These are phyloP conservation scores for Drosophila merina DNA, from an alignment of 2,888 invertebrate genomes.

Conservation along the genomic window DNA sequence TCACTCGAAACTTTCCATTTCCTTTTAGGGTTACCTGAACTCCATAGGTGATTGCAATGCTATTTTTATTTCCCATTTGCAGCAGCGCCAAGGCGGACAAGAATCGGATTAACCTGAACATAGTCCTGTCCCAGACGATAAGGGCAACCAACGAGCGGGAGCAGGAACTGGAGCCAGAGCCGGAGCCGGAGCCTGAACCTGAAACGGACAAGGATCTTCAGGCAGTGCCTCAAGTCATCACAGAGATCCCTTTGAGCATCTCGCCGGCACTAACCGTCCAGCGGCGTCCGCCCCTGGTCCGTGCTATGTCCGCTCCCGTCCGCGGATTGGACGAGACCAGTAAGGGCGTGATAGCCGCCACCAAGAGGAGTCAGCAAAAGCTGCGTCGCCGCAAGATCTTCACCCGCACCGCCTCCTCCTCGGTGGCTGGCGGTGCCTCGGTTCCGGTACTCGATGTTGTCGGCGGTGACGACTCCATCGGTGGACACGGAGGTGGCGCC, in stretches of 20 bases:
- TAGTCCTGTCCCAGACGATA: constrained; percentile 86
- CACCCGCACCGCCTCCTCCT: constrained; percentile 64
- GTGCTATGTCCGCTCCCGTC: constrained; percentile 84
- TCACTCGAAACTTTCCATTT: constrained; percentile 53
- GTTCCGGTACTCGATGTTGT: constrained; percentile 17
- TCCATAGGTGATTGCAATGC: constrained; percentile 10
- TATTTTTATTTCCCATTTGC: constrained; percentile 24
- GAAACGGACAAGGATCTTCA: not conserved
- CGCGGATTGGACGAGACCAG: constrained; percentile 80
- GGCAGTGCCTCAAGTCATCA: not conserved
- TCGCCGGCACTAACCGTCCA: constrained; percentile 76
- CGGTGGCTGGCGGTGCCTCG: constrained; percentile 33
- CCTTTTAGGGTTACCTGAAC: constrained; percentile 7
- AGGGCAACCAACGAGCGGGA: constrained; percentile 80
- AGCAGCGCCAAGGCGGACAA: constrained; percentile 78
- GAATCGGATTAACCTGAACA: constrained; percentile 86
- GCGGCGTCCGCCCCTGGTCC: constrained; percentile 82
- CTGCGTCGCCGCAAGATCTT: constrained; percentile 77
- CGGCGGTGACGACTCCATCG: constrained; percentile 32
- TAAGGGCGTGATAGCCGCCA: constrained; percentile 68
- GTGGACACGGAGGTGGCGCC: constrained; percentile 18
- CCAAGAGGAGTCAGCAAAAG: constrained; percentile 77
- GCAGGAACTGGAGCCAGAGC: constrained; percentile 48
- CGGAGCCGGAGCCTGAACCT: not conserved
- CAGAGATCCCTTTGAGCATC: constrained; percentile 51